Conservation (phyloP, 1,140 invertebrate genomes). For the Triops cancriformis region DNA sequence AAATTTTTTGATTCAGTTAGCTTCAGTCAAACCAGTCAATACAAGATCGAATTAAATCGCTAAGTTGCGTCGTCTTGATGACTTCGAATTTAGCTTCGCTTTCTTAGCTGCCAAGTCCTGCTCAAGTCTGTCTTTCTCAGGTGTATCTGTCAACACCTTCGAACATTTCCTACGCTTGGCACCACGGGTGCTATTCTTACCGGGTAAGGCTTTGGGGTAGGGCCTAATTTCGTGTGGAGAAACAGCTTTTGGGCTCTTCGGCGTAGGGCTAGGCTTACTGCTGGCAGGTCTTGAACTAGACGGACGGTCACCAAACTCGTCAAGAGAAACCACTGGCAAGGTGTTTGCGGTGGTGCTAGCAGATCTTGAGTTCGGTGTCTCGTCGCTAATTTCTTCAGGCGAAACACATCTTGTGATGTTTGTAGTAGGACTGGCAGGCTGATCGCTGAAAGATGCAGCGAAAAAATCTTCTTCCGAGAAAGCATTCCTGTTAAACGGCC, state of each 20-base stretch:
- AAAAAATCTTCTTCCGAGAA: too few species aligned
- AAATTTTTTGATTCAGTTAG: too few species aligned
- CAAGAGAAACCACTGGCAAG: background rate
- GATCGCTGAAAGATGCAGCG: conserved; percentile 28
- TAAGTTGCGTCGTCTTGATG: too few species aligned
- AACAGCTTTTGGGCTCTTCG: background rate
- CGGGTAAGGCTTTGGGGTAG: background rate
- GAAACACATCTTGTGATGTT: background rate
- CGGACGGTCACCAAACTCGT: background rate
- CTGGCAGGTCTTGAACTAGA: background rate
- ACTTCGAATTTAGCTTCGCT: too few species aligned
- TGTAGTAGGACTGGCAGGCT: conserved; percentile 15
- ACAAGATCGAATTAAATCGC: too few species aligned
- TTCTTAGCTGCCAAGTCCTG: too few species aligned
- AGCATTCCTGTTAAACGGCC: conserved; percentile 31
- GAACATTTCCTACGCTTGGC: background rate
- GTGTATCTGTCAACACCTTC: background rate
- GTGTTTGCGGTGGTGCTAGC: background rate
- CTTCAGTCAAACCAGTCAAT: too few species aligned
- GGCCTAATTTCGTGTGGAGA: background rate
- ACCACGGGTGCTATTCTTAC: background rate
- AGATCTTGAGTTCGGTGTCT: background rate
- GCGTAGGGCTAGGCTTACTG: background rate
- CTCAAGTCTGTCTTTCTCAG: background rate
- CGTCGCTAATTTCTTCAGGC: background rate